Percentiles rank a stretch among this genome's conserved stretches.
These are phyloP conservation scores for Drosophila fulvimacula DNA, from an alignment of 2,888 invertebrate genomes.

Conservation along the genomic window DNA sequence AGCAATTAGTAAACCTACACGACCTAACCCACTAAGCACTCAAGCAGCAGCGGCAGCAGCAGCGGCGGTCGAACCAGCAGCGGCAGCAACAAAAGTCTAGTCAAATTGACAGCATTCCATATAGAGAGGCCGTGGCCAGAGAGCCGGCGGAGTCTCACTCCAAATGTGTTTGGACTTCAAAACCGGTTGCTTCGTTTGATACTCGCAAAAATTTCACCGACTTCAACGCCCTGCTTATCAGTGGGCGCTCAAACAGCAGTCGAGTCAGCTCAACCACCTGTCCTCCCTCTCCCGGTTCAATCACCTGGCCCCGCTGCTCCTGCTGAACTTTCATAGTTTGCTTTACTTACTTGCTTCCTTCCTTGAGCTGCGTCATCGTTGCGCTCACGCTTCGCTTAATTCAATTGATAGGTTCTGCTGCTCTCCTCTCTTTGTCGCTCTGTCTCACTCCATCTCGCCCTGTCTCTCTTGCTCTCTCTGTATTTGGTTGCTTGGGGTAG, in stretches of 20 bases:
- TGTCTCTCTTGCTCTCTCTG: conserved; percentile 18
- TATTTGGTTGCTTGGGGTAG: conserved; percentile 39
- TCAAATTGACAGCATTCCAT: conserved; percentile 64
- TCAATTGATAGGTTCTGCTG: conserved; percentile 45
- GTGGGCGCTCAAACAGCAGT: conserved; percentile 28
- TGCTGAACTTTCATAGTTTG: conserved; percentile 32
- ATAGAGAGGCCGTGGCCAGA: conserved; percentile 24
- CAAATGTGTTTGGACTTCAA: conserved; percentile 37
- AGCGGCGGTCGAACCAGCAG: conserved; percentile 14
- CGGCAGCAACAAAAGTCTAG: conserved; percentile 43
- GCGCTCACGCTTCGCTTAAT: conserved; percentile 48
- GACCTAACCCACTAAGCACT: conserved; percentile 76
- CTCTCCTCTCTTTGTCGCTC: conserved; percentile 4
- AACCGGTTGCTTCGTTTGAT: conserved; percentile 67
- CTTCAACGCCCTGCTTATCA: conserved; percentile 60
- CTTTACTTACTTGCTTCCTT: conserved; percentile 50
- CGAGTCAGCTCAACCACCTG: background rate
- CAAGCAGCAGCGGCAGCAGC: conserved; percentile 49
- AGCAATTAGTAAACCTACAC: conserved; percentile 78
- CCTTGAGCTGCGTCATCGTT: conserved; percentile 44
- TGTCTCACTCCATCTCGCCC: conserved; percentile 18
- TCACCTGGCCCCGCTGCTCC: background rate
- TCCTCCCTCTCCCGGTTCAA: background rate
- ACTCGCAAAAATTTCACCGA: conserved; percentile 55
- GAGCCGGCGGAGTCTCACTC: conserved; percentile 30